A percentile compares a stretch with the other conserved stretches of the same genome.
phyloP scores from a whole-genome alignment of 2,113 vertebrate genomes.

The Cisticola juncidis region DNA sequence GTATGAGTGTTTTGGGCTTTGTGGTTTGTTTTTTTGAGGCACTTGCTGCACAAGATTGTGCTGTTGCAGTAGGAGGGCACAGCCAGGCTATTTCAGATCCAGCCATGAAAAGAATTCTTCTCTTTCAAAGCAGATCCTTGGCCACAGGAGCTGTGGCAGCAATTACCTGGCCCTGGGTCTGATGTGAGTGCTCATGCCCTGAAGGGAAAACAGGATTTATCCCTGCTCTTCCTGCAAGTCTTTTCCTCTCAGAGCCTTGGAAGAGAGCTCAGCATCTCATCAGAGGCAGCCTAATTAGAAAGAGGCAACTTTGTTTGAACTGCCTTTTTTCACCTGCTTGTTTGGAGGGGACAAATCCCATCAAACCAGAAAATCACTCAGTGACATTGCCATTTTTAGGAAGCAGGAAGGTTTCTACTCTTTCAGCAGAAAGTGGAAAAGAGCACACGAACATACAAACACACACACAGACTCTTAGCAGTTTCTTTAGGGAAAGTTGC shows the following conservation, averaged over 20 bases:
- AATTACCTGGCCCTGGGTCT: background rate
- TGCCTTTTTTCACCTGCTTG: background rate
- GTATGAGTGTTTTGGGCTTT: background rate
- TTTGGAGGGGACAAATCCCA: background rate
- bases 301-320: background rate
- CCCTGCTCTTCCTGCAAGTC: background rate
- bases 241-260: background rate
- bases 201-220: background rate
- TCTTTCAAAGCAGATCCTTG: background rate
- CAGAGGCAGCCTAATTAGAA: background rate
- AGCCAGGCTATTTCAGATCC: background rate
- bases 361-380: background rate
- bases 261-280: background rate
- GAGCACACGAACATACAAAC: background rate
- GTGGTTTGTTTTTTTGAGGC: too few relatives aligned
- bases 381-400: background rate
- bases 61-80: background rate
- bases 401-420: background rate
- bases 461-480: accelerated
- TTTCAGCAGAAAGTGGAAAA: background rate
- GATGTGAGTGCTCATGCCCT: background rate
- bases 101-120: background rate
- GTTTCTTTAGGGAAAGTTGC: background rate
- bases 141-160: background rate
- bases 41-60: background rate